These are phyloP conservation scores for Coboldia fuscipes DNA, from an alignment of 1,140 invertebrate genomes.

Conservation along the genomic window DNA sequence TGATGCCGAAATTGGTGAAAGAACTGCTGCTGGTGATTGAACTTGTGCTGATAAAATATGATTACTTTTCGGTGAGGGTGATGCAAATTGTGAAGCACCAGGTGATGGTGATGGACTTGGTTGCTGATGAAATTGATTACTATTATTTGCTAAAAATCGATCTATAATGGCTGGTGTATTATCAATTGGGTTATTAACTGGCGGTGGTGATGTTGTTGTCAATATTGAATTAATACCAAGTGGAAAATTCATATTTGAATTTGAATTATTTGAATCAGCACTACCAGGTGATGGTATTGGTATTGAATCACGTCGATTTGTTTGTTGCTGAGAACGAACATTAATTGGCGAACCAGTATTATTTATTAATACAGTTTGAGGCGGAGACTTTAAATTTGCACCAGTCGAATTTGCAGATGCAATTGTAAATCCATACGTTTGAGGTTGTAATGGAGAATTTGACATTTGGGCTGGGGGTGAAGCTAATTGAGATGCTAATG, in stretches of 20 bases:
- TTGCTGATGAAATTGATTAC: too few relatives aligned
- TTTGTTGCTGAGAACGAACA: neutral
- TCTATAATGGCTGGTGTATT: too few relatives aligned
- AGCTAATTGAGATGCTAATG: constrained; percentile 18
- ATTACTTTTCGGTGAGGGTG: constrained; percentile 11
- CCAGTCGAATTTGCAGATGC: constrained; percentile 11
- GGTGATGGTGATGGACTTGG: too few relatives aligned
- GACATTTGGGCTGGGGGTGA: constrained; percentile 21
- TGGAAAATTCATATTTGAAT: too few relatives aligned
- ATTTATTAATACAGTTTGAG: too few relatives aligned
- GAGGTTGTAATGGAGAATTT: constrained; percentile 7
- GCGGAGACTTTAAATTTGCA: neutral
- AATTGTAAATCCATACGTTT: constrained; percentile 12
- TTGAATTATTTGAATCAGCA: constrained; percentile 19
- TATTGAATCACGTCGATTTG: constrained; percentile 14
- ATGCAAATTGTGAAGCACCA: constrained; percentile 7
- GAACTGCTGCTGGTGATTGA: constrained; percentile 17
- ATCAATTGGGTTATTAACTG: too few relatives aligned
- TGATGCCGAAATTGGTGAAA: constrained; percentile 34
- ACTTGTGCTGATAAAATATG: constrained; percentile 8
- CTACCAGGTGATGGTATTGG: constrained; percentile 19
- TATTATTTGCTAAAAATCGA: too few relatives aligned
- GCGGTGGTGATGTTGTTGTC: too few relatives aligned
- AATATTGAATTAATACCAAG: too few relatives aligned
- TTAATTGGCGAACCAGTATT: too few relatives aligned